Evolutionary conservation across 2,797 vertebrate genomes (phyloP), one percentile per base, ranked within the genome.

Genomic region (Prunella strophiata): DNA sequence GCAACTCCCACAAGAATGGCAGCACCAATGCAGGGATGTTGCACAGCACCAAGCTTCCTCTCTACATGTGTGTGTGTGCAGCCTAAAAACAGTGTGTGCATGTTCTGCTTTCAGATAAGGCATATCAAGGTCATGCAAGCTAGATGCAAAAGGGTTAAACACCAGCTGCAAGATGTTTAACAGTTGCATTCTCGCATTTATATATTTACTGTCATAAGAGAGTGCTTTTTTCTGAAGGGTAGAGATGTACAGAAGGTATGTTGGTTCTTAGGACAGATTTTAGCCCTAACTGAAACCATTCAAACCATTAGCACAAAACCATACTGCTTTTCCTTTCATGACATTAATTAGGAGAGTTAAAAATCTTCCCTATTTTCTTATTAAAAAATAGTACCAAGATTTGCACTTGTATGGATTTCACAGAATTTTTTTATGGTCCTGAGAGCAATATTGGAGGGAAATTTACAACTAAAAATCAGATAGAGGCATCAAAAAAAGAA

Each of bases 401-500:
- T 54, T 72, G 14, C 9, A 43, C 16, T 54, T 54, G 13, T 67
- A 48, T 85, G 59, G 29, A 54, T 78, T 73, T 73, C 34, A 73
- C 34, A 42, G 54, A 85, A 72, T 1, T n/a, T 48, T 54, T 65
- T 89, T 10, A 16, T 63, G 40, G 16, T 88, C 17, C 18, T 57
- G 40, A 75, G 9, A 73, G 16, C 10, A 2, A 10, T 55, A 62
- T 58, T 93, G 29, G 34, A 62, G 51, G n/a, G 21, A 93, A 84
- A 81, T 19, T 72, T 92, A 62, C 45, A 88, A 70, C 51, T 63
- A 55, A 58, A 94, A 93, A 93, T 43, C 65, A 93, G 30, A 84
- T 47, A 81, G 47, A 88, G 58, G 40, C 43, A 80, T 65, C 34
- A 85, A 58, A 93, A 94, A 88, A 83, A 51, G 76, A 81, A 84